Conservation (phyloP, 2,113 vertebrate species). For the Datnioides undecimradiatus region DNA sequence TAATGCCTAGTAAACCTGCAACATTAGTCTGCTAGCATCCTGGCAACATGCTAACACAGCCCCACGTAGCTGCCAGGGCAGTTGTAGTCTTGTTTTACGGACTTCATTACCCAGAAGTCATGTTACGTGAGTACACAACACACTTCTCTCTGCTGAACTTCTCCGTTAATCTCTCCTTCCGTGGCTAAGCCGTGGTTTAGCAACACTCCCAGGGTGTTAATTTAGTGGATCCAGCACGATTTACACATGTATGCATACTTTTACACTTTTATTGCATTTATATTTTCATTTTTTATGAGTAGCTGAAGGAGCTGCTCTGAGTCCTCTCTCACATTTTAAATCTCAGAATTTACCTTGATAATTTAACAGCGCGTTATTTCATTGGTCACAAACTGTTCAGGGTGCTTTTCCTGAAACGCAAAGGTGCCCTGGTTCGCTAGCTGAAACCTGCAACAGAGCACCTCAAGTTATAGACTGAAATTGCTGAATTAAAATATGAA, state of each 20-base stretch:
- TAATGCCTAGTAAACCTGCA: not conserved
- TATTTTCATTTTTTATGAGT: not conserved
- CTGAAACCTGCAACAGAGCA: not conserved
- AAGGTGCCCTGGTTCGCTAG: not conserved
- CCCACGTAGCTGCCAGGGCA: no score
- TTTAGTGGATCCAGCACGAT: not conserved
- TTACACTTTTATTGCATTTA: not conserved
- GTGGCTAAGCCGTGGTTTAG: not conserved
- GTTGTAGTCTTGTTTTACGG: not conserved
- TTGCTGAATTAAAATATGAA: no score
- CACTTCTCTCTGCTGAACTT: no score
- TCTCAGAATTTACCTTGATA: not conserved
- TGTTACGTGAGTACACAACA: not conserved
- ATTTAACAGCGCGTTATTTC: not conserved
- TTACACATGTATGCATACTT: not conserved
- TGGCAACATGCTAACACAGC: not conserved
- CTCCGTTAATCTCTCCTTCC: no score
- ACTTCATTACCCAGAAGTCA: not conserved
- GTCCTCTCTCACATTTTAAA: not conserved
- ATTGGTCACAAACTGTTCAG: not conserved
- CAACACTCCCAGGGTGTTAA: not conserved
- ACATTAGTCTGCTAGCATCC: not conserved
- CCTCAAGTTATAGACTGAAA: no score
- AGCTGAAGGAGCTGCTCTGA: not conserved
- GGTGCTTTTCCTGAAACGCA: not conserved